Conservation (phyloP, 2,888 invertebrate genomes). For the Microctonus aethiopoides region DNA sequence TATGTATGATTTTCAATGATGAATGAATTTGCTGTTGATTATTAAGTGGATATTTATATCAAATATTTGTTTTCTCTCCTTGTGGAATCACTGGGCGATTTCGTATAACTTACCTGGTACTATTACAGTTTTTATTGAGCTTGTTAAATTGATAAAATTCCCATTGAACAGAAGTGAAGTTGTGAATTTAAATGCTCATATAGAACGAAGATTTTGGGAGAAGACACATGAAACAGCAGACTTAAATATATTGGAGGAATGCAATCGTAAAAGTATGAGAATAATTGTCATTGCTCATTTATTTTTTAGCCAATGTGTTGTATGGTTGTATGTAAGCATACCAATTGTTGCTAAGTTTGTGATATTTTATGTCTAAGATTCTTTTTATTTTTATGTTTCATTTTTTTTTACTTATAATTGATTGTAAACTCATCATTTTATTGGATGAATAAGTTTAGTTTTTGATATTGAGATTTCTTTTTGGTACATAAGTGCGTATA, state of each 20-base stretch:
- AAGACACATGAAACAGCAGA: not conserved
- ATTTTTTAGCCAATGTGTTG: constrained; percentile 9
- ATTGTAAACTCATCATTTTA: too few relatives aligned
- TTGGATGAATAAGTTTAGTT: too few relatives aligned
- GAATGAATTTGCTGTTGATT: not conserved
- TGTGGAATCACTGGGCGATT: not conserved
- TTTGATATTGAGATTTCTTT: not conserved
- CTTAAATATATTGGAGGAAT: not conserved
- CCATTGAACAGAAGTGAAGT: too few relatives aligned
- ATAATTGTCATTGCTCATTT: constrained; percentile 5
- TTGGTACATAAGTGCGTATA: not conserved
- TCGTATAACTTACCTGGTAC: not conserved
- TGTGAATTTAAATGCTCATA: constrained; percentile 20
- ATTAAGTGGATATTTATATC: not conserved
- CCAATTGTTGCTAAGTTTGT: constrained; percentile 28
- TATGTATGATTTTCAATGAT: constrained; percentile 33
- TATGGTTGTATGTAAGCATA: not conserved
- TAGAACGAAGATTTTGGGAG: constrained; percentile 7
- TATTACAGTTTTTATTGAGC: not conserved
- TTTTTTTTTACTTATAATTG: too few relatives aligned
- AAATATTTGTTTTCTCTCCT: not conserved
- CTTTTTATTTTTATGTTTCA: not conserved
- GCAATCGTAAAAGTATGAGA: constrained; percentile 6
- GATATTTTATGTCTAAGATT: not conserved
- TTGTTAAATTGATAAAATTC: not conserved